Evolutionary conservation across 2,888 invertebrate species (phyloP), one percentile per base, ranked within the genome.

Genomic region (Eledone cirrhosa): DNA sequence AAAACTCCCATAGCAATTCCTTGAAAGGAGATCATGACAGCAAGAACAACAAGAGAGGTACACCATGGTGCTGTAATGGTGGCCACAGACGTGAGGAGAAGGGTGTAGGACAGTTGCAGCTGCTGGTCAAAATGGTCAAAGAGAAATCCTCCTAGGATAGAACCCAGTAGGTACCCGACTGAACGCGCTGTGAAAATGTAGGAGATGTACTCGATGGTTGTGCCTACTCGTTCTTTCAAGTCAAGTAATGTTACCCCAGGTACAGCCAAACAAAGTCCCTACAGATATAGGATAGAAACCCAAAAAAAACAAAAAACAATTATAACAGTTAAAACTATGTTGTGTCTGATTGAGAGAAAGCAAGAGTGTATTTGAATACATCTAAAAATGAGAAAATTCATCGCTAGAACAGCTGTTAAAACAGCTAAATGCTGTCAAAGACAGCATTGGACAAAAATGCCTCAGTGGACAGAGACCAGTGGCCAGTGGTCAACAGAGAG

Each of bases 181-280:
- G 91, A 90, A 48, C 91, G 84, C 11, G 90, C 89, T 2, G 89
- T 88, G 83, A 91, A 91, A 33, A 91, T 88, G 79, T 87, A 87
- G 33, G 89, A 87, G 79, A 91, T 90, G 53, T 88, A 84, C 22
- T 88, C 83, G 5, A 87, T 86, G 78, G 87, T 85, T 13, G 88
- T 84, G 78, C 88, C 82, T 0, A 90, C 87, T 48, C 88, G 85
- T 77, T 89, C 87, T 77, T 87, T 86, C 31, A 91, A 87, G 81
- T 91, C 90, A 2, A 89, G 85, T 31, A 91, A 84, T 0, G 91
- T 91, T 16, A 91, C 91, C 16, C 91, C 91, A 33, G 91, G 90
- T 77, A 92, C 89, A 7, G 91, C 90, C 80, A 91, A 87, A 80
- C 90, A 90, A 47, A 91, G 82, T 22, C 92, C 92, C 92, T 92